Conservation (phyloP, 2,888 invertebrate species). For the Drosophila fulvimacula region DNA sequence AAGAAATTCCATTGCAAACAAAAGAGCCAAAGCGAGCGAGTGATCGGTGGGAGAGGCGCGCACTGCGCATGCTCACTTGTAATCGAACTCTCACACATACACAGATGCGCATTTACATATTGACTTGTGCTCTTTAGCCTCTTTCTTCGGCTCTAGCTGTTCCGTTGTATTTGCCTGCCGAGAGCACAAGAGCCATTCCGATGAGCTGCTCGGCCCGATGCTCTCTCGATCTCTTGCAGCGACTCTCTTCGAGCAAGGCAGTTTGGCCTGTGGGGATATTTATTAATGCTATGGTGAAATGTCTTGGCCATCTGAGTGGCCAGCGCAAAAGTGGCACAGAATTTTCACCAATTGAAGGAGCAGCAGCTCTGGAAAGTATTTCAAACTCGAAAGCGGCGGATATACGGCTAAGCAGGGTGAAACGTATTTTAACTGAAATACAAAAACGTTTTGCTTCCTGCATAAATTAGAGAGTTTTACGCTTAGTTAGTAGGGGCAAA, state of each 20-base stretch:
- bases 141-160: slow-evolving; percentile 20
- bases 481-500: not conserved
- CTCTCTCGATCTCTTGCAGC: slow-evolving; percentile 1
- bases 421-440: not conserved
- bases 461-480: not conserved
- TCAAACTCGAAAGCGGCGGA: not conserved
- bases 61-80: slow-evolving; percentile 64
- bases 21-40: slow-evolving; percentile 51
- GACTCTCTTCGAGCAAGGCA: slow-evolving; percentile 42
- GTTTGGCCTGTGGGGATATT: slow-evolving; percentile 62
- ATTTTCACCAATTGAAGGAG: slow-evolving; percentile 44
- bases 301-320: slow-evolving; percentile 32
- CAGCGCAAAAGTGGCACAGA: slow-evolving; percentile 63
- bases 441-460: not conserved
- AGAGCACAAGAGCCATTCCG: slow-evolving; percentile 18
- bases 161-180: slow-evolving; percentile 10
- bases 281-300: slow-evolving; percentile 68
- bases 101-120: slow-evolving; percentile 16
- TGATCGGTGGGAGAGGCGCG: slow-evolving; percentile 57
- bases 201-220: slow-evolving; percentile 26
- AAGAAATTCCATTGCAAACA: slow-evolving; percentile 82
- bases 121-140: slow-evolving; percentile 39
- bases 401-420: not conserved
- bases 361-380: slow-evolving; percentile 9
- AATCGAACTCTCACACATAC: slow-evolving; percentile 46